phyloP scores from a whole-genome alignment of 2,113 vertebrate genomes.

The Rissa tridactyla region DNA sequence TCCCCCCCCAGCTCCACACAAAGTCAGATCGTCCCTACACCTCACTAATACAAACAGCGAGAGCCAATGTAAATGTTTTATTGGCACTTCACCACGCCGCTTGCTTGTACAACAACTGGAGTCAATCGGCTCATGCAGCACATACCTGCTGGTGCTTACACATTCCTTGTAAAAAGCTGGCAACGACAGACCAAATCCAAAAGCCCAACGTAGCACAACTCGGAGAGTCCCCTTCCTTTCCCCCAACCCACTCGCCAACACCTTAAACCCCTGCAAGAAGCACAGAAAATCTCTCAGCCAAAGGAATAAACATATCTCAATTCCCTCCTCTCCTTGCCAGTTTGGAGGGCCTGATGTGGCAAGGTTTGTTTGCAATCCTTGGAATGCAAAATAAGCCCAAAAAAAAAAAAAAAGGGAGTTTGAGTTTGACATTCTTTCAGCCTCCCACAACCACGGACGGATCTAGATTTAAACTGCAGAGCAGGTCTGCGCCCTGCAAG shows the following conservation, averaged over 20 bases:
- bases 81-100: background rate
- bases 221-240: background rate
- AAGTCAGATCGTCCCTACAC: background rate
- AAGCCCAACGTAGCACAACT: background rate
- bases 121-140: background rate
- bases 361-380: conserved; percentile 4
- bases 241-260: background rate
- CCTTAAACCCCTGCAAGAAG: background rate
- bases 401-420: background rate
- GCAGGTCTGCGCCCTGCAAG: background rate
- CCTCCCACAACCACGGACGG: background rate
- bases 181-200: background rate
- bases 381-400: conserved; percentile 7
- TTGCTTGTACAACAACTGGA: background rate
- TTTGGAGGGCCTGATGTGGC: conserved; percentile 13
- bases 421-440: background rate
- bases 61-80: conserved; percentile 4
- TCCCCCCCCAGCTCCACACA: background rate
- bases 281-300: background rate
- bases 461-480: background rate
- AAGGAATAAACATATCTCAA: background rate
- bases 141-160: background rate
- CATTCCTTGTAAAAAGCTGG: background rate
- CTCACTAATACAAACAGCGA: background rate
- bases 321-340: background rate